A percentile compares a stretch with the other conserved stretches of the same genome.
These are phyloP conservation scores for Hemiprocne comata DNA, from an alignment of 2,113 vertebrate species.

Conservation along the genomic window DNA sequence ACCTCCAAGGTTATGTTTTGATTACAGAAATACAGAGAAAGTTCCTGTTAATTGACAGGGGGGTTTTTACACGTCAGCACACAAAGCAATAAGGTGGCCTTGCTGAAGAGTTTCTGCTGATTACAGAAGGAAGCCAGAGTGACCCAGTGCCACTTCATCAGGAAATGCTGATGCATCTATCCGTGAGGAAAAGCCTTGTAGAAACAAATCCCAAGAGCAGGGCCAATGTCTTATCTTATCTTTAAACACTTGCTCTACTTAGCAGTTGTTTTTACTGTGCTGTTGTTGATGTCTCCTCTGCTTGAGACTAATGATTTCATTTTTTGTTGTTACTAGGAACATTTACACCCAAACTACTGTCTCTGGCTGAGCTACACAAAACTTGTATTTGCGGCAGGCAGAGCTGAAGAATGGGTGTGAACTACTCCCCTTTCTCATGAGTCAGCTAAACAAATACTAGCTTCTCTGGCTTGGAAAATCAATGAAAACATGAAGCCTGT, in stretches of 20 bases:
- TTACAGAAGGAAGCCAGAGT: conserved; percentile 28
- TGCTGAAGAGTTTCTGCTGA: conserved; percentile 15
- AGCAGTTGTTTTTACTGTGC: conserved; percentile 10
- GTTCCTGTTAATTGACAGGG: background rate
- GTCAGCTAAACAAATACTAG: conserved; percentile 10
- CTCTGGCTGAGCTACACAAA: background rate
- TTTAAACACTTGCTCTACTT: conserved; percentile 32
- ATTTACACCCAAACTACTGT: background rate
- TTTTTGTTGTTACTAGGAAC: background rate
- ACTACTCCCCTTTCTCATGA: background rate
- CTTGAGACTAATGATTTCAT: conserved; percentile 2
- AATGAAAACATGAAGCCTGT: background rate
- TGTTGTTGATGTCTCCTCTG: background rate
- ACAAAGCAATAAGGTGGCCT: background rate
- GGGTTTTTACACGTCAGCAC: background rate
- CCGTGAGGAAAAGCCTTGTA: conserved; percentile 11
- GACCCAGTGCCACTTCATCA: background rate
- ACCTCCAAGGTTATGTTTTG: background rate
- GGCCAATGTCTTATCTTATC: conserved; percentile 55
- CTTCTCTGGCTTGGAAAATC: background rate
- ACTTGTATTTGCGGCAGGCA: background rate
- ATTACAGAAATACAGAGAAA: background rate
- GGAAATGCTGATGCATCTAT: conserved; percentile 21
- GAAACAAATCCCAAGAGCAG: conserved; percentile 20
- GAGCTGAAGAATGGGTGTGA: background rate